Evolutionary conservation across 1,140 invertebrate species (phyloP).

Genomic region (Euschistus heros): DNA sequence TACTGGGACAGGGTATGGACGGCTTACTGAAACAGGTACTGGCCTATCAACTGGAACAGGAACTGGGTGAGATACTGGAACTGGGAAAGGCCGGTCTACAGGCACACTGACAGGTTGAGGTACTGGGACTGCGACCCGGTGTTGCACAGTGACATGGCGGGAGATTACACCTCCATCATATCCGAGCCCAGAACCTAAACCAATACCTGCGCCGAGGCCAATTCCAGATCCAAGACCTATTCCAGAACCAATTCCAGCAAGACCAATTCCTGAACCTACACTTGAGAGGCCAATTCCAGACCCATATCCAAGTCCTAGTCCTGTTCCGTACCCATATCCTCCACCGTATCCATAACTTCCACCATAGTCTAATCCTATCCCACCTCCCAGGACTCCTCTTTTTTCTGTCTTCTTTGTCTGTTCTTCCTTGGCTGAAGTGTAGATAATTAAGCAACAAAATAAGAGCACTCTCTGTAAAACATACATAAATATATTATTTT

Average conservation of each 20-base stretch:
- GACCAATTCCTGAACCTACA: background rate
- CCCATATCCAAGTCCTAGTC: background rate
- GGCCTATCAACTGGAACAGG: no score
- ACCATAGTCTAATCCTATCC: no score
- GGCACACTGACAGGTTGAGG: no score
- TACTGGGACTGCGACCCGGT: conserved; percentile 36
- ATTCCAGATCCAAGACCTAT: background rate
- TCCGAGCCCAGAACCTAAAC: background rate
- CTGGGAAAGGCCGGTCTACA: no score
- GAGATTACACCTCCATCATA: background rate
- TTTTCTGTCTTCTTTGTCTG: conserved; percentile 4
- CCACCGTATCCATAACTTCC: no score
- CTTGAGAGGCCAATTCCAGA: background rate
- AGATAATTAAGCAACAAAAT: no score
- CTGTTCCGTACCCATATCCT: background rate
- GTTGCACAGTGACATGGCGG: conserved; percentile 35
- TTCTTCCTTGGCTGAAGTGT: no score
- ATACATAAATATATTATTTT: no score
- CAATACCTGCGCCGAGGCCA: background rate
- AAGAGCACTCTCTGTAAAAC: no score
- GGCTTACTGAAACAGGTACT: conserved; percentile 25
- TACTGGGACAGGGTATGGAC: background rate
- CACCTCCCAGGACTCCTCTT: conserved; percentile 2
- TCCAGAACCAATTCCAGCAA: background rate
- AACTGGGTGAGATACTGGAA: no score